Conservation (phyloP, 2,888 invertebrate species). For the Cylloceria caligata region DNA sequence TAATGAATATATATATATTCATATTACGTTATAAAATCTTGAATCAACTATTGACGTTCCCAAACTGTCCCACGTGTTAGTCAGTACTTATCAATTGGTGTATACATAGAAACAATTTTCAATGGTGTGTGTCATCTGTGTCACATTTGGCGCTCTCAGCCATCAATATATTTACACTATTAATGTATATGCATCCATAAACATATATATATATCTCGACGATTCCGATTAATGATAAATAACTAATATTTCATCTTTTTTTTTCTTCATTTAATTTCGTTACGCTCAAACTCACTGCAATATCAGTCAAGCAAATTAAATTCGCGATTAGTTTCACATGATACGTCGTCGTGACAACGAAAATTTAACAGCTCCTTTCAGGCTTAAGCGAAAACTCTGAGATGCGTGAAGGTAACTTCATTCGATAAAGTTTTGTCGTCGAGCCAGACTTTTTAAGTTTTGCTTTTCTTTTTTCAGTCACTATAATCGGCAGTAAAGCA, state of each 20-base stretch:
- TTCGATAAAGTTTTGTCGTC: constrained; percentile 2
- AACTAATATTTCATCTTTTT: constrained; percentile 13
- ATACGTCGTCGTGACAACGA: background rate
- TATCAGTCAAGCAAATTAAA: constrained; percentile 22
- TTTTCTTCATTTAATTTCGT: background rate
- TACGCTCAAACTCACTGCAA: constrained; percentile 13
- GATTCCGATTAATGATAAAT: constrained; percentile 22
- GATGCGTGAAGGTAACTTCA: constrained; percentile 13
- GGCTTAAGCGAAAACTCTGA: constrained; percentile 6
- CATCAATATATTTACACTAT: constrained; percentile 37
- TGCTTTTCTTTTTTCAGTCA: constrained; percentile 4
- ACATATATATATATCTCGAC: constrained; percentile 17
- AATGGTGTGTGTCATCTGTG: background rate
- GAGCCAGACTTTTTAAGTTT: constrained; percentile 4
- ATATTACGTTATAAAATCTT: constrained; percentile 23
- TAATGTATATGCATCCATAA: constrained; percentile 8
- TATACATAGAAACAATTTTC: constrained; percentile 27
- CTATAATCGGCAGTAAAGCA: background rate
- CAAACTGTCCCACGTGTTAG: constrained; percentile 27
- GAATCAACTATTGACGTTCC: constrained; percentile 10
- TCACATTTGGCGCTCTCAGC: constrained; percentile 8
- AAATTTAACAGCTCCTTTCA: background rate
- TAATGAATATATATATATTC: constrained; percentile 8
- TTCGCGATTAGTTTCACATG: constrained; percentile 19
- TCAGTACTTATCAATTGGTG: constrained; percentile 10